phyloP scores from a whole-genome alignment of 2,113 vertebrate species.

The Apteryx owenii region DNA sequence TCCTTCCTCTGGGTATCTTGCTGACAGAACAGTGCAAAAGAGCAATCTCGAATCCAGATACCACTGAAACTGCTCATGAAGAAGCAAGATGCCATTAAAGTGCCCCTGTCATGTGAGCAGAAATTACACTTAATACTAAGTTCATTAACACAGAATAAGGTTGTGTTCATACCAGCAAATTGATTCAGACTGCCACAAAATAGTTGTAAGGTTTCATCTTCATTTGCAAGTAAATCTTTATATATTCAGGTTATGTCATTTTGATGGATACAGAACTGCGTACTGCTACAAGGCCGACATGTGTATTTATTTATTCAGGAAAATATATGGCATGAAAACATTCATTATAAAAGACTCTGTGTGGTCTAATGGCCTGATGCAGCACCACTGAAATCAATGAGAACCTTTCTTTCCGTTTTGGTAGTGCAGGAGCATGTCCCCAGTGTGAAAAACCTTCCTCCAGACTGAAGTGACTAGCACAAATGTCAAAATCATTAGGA shows the following conservation, averaged over 20 bases:
- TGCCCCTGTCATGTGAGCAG: not conserved
- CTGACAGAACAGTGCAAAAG: slow-evolving; percentile 59
- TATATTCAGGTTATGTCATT: slow-evolving; percentile 26
- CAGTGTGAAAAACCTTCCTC: not conserved
- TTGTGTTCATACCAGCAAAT: slow-evolving; percentile 2
- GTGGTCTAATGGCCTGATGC: not conserved
- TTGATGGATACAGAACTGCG: slow-evolving; percentile 46
- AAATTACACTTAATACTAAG: slow-evolving; percentile 40
- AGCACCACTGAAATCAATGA: slow-evolving; percentile 11
- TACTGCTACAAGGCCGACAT: slow-evolving; percentile 3
- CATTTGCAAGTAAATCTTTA: slow-evolving; percentile 41
- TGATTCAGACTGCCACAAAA: slow-evolving; percentile 39
- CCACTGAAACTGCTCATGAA: slow-evolving; percentile 1
- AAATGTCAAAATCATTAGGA: slow-evolving; percentile 45
- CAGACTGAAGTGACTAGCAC: slow-evolving; percentile 20
- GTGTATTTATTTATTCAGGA: slow-evolving; percentile 53
- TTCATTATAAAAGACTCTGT: slow-evolving; percentile 23
- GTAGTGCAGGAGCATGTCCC: not conserved
- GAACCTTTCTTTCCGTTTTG: not conserved
- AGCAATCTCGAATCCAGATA: slow-evolving; percentile 51
- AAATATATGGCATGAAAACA: slow-evolving; percentile 7
- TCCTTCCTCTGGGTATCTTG: slow-evolving; percentile 67
- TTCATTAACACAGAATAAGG: not conserved
- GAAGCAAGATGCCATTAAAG: slow-evolving; percentile 42
- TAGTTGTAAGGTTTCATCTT: slow-evolving; percentile 27